Evolutionary conservation across 53 echinoderm and acorn worm genomes (phyloP), one percentile per base, ranked within the genome.

Genomic region (Zoroaster sp.): DNA sequence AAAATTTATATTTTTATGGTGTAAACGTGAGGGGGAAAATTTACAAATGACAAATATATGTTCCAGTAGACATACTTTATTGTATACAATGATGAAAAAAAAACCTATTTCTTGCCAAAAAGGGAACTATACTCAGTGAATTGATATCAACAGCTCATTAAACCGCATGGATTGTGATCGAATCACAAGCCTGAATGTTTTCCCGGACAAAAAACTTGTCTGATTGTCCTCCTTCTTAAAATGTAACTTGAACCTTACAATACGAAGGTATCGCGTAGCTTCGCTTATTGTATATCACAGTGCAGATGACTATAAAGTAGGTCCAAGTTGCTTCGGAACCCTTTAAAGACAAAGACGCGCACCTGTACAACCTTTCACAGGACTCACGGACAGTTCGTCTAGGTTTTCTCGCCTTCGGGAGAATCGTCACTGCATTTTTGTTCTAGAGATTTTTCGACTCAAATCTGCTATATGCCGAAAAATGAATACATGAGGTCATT

Each of bases 331-430:
- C 63, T 59, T 4, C 23, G 28, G 28, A 59, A 59, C 28, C 63
- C 63, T 59, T 28, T 28, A n/a, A 8, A 21, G 25, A 59, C 25
- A 9, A 28, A 8, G 63, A 59, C 9, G 28, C 63, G 28, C 74
- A 74, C 74, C 74, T 74, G 74, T 25, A 74, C 74, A 40, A 74
- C 74, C 74, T 74, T 74, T 43, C 41, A 74, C 74, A 4, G 40
- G 11, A 59, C 21, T 28, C 63, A 59, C 63, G 63, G 63, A 59
- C 42, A 45, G n/a, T 25, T 23, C 44, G 25, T 74, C 74, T 74
- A 74, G 74, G 28, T 74, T 74, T 74, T 41, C 74, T 42, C 44
- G 42, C 41, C 43, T 40, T 43, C 2, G 21, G 74, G 41, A 43
- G 74, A 21, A 30, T 70, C 36, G 70, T 35, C n/a, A 36, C 34